phyloP scores from a whole-genome alignment of 1,140 invertebrate genomes.

The Drosophila sp. region DNA sequence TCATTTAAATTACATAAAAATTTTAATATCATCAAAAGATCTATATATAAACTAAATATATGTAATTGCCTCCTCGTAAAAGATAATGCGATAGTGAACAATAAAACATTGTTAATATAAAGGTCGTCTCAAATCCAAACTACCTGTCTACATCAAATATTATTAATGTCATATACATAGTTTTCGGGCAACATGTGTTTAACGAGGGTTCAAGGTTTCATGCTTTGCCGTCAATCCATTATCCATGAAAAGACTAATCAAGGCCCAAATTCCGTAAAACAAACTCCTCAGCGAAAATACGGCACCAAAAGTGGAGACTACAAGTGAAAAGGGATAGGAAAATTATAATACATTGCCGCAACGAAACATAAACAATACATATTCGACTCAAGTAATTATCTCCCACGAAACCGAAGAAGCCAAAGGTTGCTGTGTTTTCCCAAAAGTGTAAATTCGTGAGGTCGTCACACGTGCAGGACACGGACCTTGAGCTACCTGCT shows the following conservation, averaged over 20 bases:
- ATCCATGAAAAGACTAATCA: slow-evolving; percentile 70
- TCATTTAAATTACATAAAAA: no score
- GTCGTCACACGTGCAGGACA: slow-evolving; percentile 60
- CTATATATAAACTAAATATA: no score
- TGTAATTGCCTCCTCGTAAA: no score
- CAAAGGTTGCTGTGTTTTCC: slow-evolving; percentile 51
- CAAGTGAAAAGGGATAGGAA: slow-evolving; percentile 20
- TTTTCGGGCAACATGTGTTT: slow-evolving; percentile 73
- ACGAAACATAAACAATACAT: slow-evolving; percentile 45
- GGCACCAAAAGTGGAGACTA: slow-evolving; percentile 49
- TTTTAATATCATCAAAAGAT: no score
- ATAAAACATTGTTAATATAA: not conserved
- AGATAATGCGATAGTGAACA: not conserved
- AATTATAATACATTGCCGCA: slow-evolving; percentile 56
- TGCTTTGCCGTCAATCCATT: slow-evolving; percentile 61
- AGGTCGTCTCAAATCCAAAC: not conserved
- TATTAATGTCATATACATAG: slow-evolving; percentile 31
- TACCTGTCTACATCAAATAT: slow-evolving; percentile 44
- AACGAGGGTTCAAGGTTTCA: slow-evolving; percentile 72
- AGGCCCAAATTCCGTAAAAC: slow-evolving; percentile 54
- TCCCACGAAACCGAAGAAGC: slow-evolving; percentile 51
- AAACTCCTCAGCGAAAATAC: slow-evolving; percentile 53
- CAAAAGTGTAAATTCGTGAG: slow-evolving; percentile 21
- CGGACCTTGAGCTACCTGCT: slow-evolving; percentile 51
- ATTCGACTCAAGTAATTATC: slow-evolving; percentile 65